A percentile compares a stretch with the other conserved stretches of the same genome.
These are phyloP conservation scores for Melanargia galathea DNA, from an alignment of 2,888 invertebrate genomes.

Conservation along the genomic window DNA sequence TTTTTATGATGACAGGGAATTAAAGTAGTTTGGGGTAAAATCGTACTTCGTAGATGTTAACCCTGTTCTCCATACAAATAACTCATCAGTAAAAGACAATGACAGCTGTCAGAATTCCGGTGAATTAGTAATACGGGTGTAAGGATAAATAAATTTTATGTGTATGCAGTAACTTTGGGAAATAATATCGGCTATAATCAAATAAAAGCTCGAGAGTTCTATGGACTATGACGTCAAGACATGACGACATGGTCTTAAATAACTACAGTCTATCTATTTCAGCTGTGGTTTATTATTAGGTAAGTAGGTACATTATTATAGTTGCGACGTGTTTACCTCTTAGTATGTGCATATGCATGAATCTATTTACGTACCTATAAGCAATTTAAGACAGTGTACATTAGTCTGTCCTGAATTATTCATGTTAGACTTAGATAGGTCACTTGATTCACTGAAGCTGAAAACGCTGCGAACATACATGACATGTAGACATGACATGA, in stretches of 20 bases:
- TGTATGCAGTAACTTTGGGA: background rate
- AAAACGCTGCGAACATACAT: background rate
- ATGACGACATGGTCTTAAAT: background rate
- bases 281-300: background rate
- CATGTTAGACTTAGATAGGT: background rate
- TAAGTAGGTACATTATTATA: conserved; percentile 2
- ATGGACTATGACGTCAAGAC: background rate
- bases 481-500: background rate
- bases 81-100: too few relatives aligned
- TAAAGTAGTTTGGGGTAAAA: too few relatives aligned
- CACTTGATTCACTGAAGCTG: background rate
- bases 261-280: background rate
- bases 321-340: conserved; percentile 2
- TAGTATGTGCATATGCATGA: conserved; percentile 3
- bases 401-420: background rate
- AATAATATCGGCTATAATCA: background rate
- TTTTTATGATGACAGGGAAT: too few relatives aligned
- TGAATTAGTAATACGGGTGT: too few relatives aligned
- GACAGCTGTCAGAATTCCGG: too few relatives aligned
- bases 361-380: background rate
- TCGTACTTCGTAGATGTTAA: too few relatives aligned
- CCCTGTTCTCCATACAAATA: too few relatives aligned
- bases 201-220: background rate
- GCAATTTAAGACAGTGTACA: background rate
- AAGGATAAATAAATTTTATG: too few relatives aligned